Base-by-base conservation (phyloP, 2,888 invertebrate genomes). In the Cacoxenus indagator region DNA sequence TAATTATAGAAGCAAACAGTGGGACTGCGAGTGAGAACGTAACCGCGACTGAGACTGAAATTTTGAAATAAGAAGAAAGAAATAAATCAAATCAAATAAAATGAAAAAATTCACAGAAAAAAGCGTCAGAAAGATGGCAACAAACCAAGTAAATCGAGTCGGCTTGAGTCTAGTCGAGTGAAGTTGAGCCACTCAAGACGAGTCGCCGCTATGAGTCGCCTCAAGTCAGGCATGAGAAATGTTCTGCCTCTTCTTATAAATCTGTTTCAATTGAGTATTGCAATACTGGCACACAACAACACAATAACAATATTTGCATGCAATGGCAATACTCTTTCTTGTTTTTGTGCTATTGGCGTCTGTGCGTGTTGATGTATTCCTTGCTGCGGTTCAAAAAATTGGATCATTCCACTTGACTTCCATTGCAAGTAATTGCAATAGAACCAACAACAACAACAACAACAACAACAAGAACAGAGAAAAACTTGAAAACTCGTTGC, bases 311-410 rank as follows among this genome's bases (percentile, higher is more conserved):
- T 81, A 80, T 79, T 83, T 79, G 79, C 79, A 82, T 79, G 82
- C 68, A 48, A 65, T 65, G 61, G 73, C 68, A 70, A 75, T 67
- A 70, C 59, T n/a, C n/a, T n/a, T n/a, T n/a, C n/a, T n/a, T n/a
- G n/a, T n/a, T n/a, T n/a, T n/a, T n/a, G n/a, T n/a, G n/a, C n/a
- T 79, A 71, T 73, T 73, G 82, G 74, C 79, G 83, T 82, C 80
- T 83, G 76, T 45, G 69, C 72, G 68, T 62, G 43, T 4, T 45
- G 24, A 43, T 45, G 69, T 70, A 69, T 70, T 70, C 68, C 6
- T 14, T 62, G 22, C 19, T 46, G 26, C 17, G 43, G 55, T 27
- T 31, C 62, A 67, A 80, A n/a, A n/a, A 83, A 76, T 73, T 80
- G 68, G 82, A 83, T 77, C 82, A 81, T 70, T 70, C 68, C 70